phyloP scores from a whole-genome alignment of 2,113 vertebrate species.

The Corapipo altera region DNA sequence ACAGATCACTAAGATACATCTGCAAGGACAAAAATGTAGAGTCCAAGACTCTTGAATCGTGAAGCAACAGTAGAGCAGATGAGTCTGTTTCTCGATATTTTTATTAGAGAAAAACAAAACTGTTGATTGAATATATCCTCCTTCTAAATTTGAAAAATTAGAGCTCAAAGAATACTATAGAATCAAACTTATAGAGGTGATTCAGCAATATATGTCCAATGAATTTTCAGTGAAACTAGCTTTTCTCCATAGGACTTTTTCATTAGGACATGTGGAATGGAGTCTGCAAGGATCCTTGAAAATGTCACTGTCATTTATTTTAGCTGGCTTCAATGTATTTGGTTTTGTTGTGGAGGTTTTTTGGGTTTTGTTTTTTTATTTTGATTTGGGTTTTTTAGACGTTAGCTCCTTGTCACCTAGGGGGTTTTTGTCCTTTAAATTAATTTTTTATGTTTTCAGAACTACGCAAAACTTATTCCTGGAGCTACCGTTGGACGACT shows the following conservation, averaged over 20 bases:
- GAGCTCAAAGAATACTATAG: background rate
- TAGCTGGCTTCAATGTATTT: background rate
- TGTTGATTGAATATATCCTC: background rate
- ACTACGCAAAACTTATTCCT: constrained; percentile 93
- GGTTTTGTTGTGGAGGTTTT: background rate
- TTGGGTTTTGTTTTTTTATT: background rate
- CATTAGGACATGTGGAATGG: fast-evolving
- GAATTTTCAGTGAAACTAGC: background rate
- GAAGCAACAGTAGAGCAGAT: background rate
- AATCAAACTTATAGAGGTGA: background rate
- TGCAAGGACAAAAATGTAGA: background rate
- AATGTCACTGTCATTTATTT: background rate
- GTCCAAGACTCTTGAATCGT: background rate
- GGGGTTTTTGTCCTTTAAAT: background rate
- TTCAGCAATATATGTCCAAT: background rate
- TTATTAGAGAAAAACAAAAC: background rate
- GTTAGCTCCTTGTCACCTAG: background rate
- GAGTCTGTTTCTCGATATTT: background rate
- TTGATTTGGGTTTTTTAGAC: background rate
- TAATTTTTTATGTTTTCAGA: constrained; percentile 71
- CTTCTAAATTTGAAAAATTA: background rate
- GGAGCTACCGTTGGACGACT: constrained; percentile 91
- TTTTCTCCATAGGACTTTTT: background rate
- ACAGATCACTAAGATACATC: background rate
- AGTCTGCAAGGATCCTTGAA: background rate